Percentiles rank a stretch among this genome's conserved stretches.
These are phyloP conservation scores for Enteromius radiatus DNA, from an alignment of 2,797 vertebrate species.

Conservation along the genomic window DNA sequence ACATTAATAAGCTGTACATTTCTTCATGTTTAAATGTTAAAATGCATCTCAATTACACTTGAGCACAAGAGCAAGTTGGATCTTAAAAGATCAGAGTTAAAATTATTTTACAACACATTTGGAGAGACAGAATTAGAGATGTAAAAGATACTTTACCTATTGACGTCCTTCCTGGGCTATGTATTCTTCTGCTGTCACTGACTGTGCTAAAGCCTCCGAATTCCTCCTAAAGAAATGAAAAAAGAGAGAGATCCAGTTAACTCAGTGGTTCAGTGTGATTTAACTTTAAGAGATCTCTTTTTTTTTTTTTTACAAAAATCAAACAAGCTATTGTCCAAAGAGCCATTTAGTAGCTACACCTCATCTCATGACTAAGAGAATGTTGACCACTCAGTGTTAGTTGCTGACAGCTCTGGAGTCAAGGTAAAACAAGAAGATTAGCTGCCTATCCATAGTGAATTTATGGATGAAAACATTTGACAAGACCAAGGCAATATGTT, in stretches of 20 bases:
- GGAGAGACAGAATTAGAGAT: neutral
- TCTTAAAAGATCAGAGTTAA: neutral
- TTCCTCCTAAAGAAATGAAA: slow-evolving; percentile 85
- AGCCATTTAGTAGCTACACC: slow-evolving; percentile 52
- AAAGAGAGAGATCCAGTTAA: slow-evolving; percentile 7
- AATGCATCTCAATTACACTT: neutral
- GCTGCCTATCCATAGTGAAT: neutral
- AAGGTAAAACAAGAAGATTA: neutral
- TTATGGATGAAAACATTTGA: neutral
- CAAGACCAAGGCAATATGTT: neutral
- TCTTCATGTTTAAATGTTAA: neutral
- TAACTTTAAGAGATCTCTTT: neutral
- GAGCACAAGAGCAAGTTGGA: neutral
- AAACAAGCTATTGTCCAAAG: slow-evolving; percentile 62
- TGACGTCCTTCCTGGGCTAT: slow-evolving; percentile 82
- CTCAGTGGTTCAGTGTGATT: neutral
- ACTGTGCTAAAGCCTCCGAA: slow-evolving; percentile 93
- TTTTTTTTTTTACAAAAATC: slow-evolving; percentile 46
- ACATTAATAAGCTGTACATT: neutral
- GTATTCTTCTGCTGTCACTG: slow-evolving; percentile 89
- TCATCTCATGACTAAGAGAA: slow-evolving; percentile 55
- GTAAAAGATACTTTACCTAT: slow-evolving; percentile 79
- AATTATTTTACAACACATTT: neutral
- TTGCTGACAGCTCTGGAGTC: neutral
- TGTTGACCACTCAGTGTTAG: slow-evolving; percentile 53